phyloP scores from a whole-genome alignment of 2,113 vertebrate species.

The Cygnus buccinator region DNA sequence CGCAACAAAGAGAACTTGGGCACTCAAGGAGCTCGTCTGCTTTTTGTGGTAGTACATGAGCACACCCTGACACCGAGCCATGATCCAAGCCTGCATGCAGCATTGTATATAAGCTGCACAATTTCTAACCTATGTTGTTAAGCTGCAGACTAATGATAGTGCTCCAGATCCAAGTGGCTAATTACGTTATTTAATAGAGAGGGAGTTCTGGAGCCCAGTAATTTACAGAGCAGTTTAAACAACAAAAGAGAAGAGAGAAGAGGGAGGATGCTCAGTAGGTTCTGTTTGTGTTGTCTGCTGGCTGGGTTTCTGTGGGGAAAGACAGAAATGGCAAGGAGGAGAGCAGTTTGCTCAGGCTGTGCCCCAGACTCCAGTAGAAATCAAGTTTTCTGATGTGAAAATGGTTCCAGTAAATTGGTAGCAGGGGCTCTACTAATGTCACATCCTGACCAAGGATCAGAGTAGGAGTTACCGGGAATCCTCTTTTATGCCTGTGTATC shows the following conservation, averaged over 20 bases:
- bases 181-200: slow-evolving; percentile 46
- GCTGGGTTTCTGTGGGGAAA: background rate
- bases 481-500: background rate
- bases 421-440: background rate
- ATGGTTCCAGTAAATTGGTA: background rate
- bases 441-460: background rate
- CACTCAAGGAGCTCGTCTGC: background rate
- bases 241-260: background rate
- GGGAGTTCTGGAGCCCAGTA: slow-evolving; percentile 36
- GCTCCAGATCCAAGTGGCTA: slow-evolving; percentile 55
- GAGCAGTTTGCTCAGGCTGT: background rate
- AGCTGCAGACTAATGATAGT: background rate
- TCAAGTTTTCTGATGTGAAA: background rate
- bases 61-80: fast-evolving
- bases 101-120: background rate
- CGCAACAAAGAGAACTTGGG: background rate
- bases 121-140: background rate
- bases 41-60: background rate
- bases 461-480: background rate
- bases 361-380: background rate
- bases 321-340: background rate
- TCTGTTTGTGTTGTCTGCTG: background rate
- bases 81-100: fast-evolving
- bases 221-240: background rate
- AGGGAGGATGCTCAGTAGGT: background rate